phyloP scores from a whole-genome alignment of 1,140 invertebrate species.

The Pseudomyrmex gracilis region DNA sequence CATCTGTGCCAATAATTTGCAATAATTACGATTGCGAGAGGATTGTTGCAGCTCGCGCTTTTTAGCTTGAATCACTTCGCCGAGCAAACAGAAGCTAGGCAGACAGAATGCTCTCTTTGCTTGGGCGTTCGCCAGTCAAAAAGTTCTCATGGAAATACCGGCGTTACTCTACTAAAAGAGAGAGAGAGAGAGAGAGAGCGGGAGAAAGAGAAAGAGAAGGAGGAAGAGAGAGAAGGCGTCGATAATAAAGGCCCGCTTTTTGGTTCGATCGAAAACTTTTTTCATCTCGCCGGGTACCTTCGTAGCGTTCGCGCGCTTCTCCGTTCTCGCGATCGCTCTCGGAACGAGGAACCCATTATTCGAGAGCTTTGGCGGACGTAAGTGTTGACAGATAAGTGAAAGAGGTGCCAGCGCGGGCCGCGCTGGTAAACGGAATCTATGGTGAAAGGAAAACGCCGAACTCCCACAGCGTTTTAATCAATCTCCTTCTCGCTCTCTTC shows the following conservation, averaged over 20 bases:
- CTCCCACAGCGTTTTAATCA: conserved; percentile 73
- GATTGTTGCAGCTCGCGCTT: background rate
- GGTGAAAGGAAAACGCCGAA: conserved; percentile 73
- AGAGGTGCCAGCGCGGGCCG: conserved; percentile 47
- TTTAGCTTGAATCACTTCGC: conserved; percentile 3
- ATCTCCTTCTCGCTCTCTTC: conserved; percentile 63
- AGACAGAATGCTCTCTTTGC: conserved; percentile 24
- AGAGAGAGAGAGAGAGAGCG: background rate
- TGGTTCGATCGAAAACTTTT: conserved; percentile 74
- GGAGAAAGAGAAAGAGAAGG: background rate
- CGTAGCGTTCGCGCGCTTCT: conserved; percentile 16
- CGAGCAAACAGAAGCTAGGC: conserved; percentile 9
- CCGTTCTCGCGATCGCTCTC: conserved; percentile 46
- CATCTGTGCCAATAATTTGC: conserved; percentile 7
- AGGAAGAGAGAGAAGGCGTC: conserved; percentile 33
- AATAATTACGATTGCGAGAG: conserved; percentile 18
- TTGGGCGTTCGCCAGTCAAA: conserved; percentile 31
- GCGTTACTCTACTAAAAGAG: conserved; percentile 23
- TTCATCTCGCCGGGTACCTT: conserved; percentile 66
- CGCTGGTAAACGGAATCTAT: conserved; percentile 67
- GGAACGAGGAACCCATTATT: conserved; percentile 68
- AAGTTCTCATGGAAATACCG: conserved; percentile 54
- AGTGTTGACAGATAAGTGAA: conserved; percentile 76
- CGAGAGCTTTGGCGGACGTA: conserved; percentile 65
- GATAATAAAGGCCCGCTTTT: conserved; percentile 64